These are phyloP conservation scores for Lateolabrax maculatus DNA, from an alignment of 2,797 vertebrate genomes.

Conservation along the genomic window DNA sequence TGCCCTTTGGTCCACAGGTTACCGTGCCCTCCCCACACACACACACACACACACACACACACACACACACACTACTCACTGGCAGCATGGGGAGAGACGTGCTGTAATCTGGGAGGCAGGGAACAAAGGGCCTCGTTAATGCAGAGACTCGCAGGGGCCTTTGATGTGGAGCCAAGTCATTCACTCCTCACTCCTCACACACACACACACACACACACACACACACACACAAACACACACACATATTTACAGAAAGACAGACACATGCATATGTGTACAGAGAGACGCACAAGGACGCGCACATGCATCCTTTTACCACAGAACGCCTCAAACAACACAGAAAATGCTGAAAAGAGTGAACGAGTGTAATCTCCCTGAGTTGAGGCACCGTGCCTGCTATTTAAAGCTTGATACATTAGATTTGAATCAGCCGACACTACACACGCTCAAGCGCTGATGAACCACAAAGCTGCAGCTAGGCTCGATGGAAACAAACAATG, in stretches of 20 bases:
- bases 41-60: conserved; percentile 36
- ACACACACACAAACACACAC: conserved; percentile 76
- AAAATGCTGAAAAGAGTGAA: conserved; percentile 61
- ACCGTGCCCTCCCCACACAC: conserved; percentile 71
- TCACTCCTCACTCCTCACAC: conserved; percentile 86
- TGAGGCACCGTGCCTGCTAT: conserved; percentile 60
- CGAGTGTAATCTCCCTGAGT: conserved; percentile 56
- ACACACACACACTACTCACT: conserved; percentile 69
- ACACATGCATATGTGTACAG: conserved; percentile 37
- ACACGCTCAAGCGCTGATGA: conserved; percentile 60
- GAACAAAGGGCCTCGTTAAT: conserved; percentile 98
- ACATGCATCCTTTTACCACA: conserved; percentile 58
- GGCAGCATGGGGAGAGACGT: conserved; percentile 89
- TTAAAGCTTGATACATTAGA: conserved; percentile 73
- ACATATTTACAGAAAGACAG: conserved; percentile 41
- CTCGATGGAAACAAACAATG: conserved; percentile 54
- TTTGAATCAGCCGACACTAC: conserved; percentile 58
- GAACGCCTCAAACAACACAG: conserved; percentile 46
- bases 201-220: conserved; percentile 76
- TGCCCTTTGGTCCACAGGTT: conserved; percentile 82
- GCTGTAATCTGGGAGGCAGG: conserved; percentile 93
- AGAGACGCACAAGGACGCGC: conserved; percentile 23
- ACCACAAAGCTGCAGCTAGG: conserved; percentile 59
- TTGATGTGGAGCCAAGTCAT: conserved; percentile 96
- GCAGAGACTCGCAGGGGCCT: conserved; percentile 92